A percentile compares a stretch with the other conserved stretches of the same genome.
Evolutionary conservation across 2,113 vertebrate species (phyloP).

Genomic region (Pygathrix nemaeus): DNA sequence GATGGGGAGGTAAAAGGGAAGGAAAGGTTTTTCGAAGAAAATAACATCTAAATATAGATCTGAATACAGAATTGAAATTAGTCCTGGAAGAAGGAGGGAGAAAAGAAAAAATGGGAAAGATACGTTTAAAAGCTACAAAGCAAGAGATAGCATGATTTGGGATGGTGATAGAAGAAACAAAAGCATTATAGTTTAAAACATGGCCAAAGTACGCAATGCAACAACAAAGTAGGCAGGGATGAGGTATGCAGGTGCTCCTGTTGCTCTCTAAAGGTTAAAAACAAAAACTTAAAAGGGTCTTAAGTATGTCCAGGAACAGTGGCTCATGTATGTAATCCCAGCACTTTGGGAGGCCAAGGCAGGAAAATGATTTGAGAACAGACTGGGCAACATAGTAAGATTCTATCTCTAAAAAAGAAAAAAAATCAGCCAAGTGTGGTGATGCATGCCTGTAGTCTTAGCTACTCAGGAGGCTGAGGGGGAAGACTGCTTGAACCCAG

Average conservation of each 20-base stretch:
- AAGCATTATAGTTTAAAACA: background rate
- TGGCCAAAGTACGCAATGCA: background rate
- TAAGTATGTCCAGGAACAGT: too few relatives aligned
- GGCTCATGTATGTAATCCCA: too few relatives aligned
- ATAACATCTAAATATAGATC: background rate
- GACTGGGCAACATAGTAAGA: too few relatives aligned
- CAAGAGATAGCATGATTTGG: background rate
- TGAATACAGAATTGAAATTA: background rate
- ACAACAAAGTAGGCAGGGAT: background rate
- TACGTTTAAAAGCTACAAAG: constrained; percentile 7
- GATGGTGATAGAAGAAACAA: background rate
- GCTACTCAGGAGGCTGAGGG: too few relatives aligned
- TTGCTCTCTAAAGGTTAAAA: background rate
- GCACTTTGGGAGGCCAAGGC: too few relatives aligned
- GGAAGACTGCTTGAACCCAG: too few relatives aligned
- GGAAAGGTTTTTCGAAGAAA: background rate
- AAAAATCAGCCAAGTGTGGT: too few relatives aligned
- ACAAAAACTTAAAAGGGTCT: background rate
- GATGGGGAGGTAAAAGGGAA: background rate
- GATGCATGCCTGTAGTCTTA: too few relatives aligned
- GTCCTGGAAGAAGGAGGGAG: background rate
- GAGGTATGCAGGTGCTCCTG: background rate
- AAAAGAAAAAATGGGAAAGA: background rate
- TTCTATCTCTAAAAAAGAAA: too few relatives aligned
- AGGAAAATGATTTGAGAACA: too few relatives aligned